A percentile compares a stretch with the other conserved stretches of the same genome.
These are phyloP conservation scores for Pelusios castaneus DNA, from an alignment of 2,113 vertebrate genomes.

Conservation along the genomic window DNA sequence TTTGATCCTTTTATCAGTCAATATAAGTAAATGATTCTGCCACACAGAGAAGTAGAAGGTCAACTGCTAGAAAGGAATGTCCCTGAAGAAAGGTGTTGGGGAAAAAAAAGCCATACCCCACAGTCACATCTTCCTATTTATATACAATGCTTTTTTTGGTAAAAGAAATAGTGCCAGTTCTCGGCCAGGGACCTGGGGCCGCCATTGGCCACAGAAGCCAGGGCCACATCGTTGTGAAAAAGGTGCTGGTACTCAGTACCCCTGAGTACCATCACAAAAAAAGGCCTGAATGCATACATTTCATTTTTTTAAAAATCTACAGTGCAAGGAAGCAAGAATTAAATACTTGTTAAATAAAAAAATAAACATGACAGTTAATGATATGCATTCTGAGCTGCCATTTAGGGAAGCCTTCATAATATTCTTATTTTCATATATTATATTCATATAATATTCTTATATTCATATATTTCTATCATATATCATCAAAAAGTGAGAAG, in stretches of 20 bases:
- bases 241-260: too few relatives aligned
- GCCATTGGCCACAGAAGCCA: too few relatives aligned
- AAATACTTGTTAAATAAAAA: not conserved
- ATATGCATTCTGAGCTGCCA: not conserved
- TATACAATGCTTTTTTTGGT: too few relatives aligned
- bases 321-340: not conserved
- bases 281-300: too few relatives aligned
- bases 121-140: not conserved
- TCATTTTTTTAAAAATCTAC: not conserved
- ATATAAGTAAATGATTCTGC: not conserved
- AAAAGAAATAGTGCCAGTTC: too few relatives aligned
- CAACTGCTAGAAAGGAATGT: not conserved
- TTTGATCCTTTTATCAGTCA: not conserved
- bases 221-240: too few relatives aligned
- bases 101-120: not conserved
- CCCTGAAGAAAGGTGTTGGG: not conserved
- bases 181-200: too few relatives aligned
- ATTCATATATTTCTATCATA: not conserved
- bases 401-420: not conserved
- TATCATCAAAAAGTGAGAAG: not conserved
- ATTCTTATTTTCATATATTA: not conserved
- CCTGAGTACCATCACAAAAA: too few relatives aligned
- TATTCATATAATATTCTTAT: not conserved
- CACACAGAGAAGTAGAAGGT: not conserved
- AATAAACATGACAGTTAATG: not conserved